A percentile compares a stretch with the other conserved stretches of the same genome.
Conservation (phyloP, 2,113 vertebrate genomes). For the Microcebus ravelobensis region DNA sequence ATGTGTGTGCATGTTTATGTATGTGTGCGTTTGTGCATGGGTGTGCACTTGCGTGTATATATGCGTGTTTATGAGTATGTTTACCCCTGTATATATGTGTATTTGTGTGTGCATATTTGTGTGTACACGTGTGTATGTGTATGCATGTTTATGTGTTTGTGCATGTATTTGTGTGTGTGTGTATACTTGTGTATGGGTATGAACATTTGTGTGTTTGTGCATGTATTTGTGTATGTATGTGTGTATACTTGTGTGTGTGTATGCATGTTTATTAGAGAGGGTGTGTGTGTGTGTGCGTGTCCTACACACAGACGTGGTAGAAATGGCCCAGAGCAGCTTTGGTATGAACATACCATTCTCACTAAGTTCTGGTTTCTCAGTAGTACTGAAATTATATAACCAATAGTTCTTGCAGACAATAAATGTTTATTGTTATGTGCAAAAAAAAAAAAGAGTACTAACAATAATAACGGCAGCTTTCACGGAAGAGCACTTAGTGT, state of each 20-base stretch:
- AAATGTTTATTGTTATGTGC: neutral
- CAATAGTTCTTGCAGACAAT: neutral
- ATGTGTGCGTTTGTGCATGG: too few species aligned
- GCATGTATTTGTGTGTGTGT: too few species aligned
- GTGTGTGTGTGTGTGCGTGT: accelerated
- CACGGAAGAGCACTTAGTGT: neutral
- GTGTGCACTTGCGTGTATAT: too few species aligned
- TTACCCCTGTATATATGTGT: too few species aligned
- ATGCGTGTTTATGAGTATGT: too few species aligned
- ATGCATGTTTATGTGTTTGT: too few species aligned
- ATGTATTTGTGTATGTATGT: neutral
- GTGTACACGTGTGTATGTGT: too few species aligned
- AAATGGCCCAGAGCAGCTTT: neutral
- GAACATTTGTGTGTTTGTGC: too few species aligned
- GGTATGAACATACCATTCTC: neutral
- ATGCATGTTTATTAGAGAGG: too few species aligned
- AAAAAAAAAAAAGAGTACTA: neutral
- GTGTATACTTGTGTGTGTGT: neutral
- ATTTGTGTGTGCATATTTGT: too few species aligned
- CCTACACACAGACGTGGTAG: neutral
- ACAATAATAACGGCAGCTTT: neutral
- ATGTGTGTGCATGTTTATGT: too few species aligned
- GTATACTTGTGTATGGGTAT: too few species aligned
- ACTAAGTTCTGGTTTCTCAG: neutral
- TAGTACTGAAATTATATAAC: neutral